Conservation (phyloP, 2,113 vertebrate genomes). For the Halcyon senegalensis region DNA sequence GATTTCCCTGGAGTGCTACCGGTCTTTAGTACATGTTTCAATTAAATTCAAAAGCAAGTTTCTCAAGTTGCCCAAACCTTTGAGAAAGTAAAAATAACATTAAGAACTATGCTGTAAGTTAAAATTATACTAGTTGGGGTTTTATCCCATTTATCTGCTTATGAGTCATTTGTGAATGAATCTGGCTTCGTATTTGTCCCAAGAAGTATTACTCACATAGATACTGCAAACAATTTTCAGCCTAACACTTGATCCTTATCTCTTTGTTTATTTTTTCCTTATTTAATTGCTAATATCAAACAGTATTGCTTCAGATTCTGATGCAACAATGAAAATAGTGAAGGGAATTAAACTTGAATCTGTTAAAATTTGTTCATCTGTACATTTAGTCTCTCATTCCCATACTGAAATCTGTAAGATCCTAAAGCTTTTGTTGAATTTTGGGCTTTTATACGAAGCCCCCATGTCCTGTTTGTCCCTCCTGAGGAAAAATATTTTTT, state of each 20-base stretch:
- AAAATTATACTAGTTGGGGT: not conserved
- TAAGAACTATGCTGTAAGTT: not conserved
- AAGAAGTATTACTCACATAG: not conserved
- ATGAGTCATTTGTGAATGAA: not conserved
- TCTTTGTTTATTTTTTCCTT: not conserved
- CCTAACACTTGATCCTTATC: not conserved
- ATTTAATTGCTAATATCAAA: not conserved
- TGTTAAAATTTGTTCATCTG: not conserved
- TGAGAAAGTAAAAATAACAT: not conserved
- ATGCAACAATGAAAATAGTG: not conserved
- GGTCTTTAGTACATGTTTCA: not conserved
- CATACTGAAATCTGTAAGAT: not conserved
- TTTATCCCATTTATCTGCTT: not conserved
- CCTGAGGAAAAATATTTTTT: not conserved
- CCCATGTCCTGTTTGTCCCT: not conserved
- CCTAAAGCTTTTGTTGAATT: not conserved
- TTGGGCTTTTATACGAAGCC: not conserved
- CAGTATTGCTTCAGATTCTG: not conserved
- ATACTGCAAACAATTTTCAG: not conserved
- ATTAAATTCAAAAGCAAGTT: not conserved
- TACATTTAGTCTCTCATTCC: not conserved
- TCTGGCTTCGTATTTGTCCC: not conserved
- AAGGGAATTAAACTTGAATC: not conserved
- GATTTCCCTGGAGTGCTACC: not conserved
- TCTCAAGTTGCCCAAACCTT: not conserved